Evolutionary conservation across 1,140 invertebrate species (phyloP).

Genomic region (Anastatus disparis): DNA sequence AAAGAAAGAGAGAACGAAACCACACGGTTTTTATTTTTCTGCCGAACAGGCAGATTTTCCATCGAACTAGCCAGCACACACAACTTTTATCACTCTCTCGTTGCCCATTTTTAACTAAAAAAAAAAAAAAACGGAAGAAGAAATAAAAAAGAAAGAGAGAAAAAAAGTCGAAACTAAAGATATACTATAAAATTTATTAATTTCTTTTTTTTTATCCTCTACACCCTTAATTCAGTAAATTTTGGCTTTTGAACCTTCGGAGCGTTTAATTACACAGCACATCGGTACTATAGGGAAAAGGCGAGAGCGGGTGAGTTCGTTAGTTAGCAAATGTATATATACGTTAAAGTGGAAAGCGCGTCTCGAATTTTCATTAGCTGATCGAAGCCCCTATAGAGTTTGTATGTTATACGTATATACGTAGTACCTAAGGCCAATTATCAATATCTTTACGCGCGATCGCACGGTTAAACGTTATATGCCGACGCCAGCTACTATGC

Average conservation of each 20-base stretch:
- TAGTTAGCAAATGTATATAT: not conserved
- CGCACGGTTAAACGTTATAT: too few species aligned
- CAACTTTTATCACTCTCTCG: not conserved
- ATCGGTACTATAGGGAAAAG: too few species aligned
- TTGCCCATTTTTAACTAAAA: too few species aligned
- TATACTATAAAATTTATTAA: too few species aligned
- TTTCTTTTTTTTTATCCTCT: too few species aligned
- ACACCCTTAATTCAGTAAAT: not conserved
- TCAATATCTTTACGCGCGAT: not conserved
- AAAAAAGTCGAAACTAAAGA: too few species aligned
- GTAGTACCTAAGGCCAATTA: too few species aligned
- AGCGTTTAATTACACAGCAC: constrained; percentile 1
- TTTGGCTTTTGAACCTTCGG: constrained; percentile 10
- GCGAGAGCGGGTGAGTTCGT: not conserved
- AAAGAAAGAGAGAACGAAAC: too few species aligned
- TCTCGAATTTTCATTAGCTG: constrained; percentile 22
- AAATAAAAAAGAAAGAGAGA: too few species aligned
- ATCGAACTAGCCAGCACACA: not conserved
- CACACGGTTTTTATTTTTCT: not conserved
- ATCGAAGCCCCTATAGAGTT: too few species aligned
- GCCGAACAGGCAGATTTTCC: not conserved
- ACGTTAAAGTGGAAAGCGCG: not conserved
- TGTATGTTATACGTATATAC: not conserved
- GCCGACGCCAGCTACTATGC: too few species aligned
- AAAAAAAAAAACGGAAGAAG: too few species aligned